A percentile compares a stretch with the other conserved stretches of the same genome.
Evolutionary conservation across 2,113 vertebrate species (phyloP).

Genomic region (Myxocyprinus asiaticus): DNA sequence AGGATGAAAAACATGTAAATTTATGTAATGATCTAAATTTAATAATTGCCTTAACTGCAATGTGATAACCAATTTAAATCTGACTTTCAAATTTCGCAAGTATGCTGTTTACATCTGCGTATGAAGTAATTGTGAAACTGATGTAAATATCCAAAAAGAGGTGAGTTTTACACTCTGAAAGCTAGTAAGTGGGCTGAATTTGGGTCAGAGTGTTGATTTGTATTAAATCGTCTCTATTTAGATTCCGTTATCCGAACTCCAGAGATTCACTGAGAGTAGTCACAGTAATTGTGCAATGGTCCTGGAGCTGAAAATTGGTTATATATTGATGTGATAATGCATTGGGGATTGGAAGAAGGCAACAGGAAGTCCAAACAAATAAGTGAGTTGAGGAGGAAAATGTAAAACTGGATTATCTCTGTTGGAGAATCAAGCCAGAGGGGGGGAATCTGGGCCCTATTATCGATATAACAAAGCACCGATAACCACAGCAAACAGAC

Average conservation of each 20-base stretch:
- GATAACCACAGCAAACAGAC: conserved; percentile 20
- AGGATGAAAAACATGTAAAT: conserved; percentile 47
- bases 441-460: conserved; percentile 40
- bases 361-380: conserved; percentile 62
- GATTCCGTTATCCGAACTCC: conserved; percentile 56
- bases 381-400: conserved; percentile 45
- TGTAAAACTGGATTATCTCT: conserved; percentile 54
- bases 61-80: conserved; percentile 47
- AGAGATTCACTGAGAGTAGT: conserved; percentile 61
- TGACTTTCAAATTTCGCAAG: conserved; percentile 23
- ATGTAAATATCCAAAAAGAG: conserved; percentile 63
- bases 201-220: conserved; percentile 63
- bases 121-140: conserved; percentile 64
- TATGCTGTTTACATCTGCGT: conserved; percentile 44
- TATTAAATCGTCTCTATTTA: conserved; percentile 65
- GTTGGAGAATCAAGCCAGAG: conserved; percentile 46
- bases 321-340: conserved; percentile 65
- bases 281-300: conserved; percentile 60
- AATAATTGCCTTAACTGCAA: conserved; percentile 55
- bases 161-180: conserved; percentile 49
- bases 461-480: conserved; percentile 52
- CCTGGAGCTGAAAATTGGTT: conserved; percentile 66
- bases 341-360: conserved; percentile 56
- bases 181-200: conserved; percentile 53
- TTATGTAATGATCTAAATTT: conserved; percentile 55